Evolutionary conservation across 2,113 vertebrate species (phyloP).

Genomic region (Phocoena sinus): DNA sequence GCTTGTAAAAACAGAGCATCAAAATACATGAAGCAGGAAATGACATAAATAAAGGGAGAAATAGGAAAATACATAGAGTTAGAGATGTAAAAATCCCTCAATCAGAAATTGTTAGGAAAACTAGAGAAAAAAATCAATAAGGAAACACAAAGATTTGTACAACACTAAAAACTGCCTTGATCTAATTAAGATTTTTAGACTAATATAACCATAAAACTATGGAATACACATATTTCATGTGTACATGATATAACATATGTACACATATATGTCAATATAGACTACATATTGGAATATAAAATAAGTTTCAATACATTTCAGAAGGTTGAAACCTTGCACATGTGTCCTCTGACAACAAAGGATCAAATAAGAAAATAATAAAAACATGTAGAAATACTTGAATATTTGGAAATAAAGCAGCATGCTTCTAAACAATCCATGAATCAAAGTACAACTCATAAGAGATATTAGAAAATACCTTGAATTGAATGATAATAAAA

Average conservation of each 20-base stretch:
- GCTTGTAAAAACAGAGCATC: background rate
- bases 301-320: background rate
- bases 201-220: background rate
- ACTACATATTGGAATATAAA: background rate
- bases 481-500: background rate
- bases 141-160: background rate
- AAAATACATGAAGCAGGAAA: constrained; percentile 3
- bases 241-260: background rate
- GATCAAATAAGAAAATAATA: background rate
- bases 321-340: background rate
- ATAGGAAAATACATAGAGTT: background rate
- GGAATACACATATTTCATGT: background rate
- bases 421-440: background rate
- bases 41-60: background rate
- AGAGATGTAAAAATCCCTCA: background rate
- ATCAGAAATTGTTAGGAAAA: background rate
- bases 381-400: background rate
- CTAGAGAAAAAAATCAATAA: background rate
- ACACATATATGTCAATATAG: background rate
- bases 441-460: background rate
- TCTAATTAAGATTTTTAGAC: background rate
- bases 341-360: background rate
- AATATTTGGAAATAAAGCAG: background rate
- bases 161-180: background rate
- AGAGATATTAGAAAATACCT: background rate